phyloP scores from a whole-genome alignment of 35 echinoderm and acorn worm genomes.

The Ophioderma brevispina region DNA sequence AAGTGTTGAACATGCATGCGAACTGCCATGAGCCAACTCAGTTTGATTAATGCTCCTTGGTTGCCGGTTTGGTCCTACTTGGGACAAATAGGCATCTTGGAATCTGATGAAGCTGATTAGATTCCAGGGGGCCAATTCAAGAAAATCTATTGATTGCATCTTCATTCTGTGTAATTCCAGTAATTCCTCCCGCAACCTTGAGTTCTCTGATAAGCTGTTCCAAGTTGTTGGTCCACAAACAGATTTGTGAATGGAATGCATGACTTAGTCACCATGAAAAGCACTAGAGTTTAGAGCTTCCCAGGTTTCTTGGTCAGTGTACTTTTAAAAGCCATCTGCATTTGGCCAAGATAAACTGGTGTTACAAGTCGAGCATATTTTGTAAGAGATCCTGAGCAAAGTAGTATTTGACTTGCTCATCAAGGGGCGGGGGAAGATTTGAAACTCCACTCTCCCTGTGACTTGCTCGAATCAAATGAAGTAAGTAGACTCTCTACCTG shows the following conservation, averaged over 20 bases:
- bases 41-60: too few relatives aligned
- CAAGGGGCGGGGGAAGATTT: constrained; percentile 18
- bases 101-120: too few relatives aligned
- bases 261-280: constrained; percentile 39
- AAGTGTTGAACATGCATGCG: too few relatives aligned
- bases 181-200: constrained; percentile 28
- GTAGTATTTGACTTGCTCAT: constrained; percentile 32
- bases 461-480: constrained; percentile 49
- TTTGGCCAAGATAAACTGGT: constrained; percentile 51
- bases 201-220: constrained; percentile 35
- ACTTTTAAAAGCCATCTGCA: constrained; percentile 39
- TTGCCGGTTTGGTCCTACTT: too few relatives aligned
- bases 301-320: constrained; percentile 32
- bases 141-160: constrained; percentile 9
- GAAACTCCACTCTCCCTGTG: constrained; percentile 40
- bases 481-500: constrained; percentile 52
- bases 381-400: constrained; percentile 56
- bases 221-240: constrained; percentile 37
- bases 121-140: too few relatives aligned
- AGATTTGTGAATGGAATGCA: constrained; percentile 53
- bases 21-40: too few relatives aligned
- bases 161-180: constrained; percentile 56
- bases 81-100: too few relatives aligned
- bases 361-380: constrained; percentile 64
- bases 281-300: constrained; percentile 37